Conservation (phyloP, 2,113 vertebrate genomes). For the Myotis yumanensis region DNA sequence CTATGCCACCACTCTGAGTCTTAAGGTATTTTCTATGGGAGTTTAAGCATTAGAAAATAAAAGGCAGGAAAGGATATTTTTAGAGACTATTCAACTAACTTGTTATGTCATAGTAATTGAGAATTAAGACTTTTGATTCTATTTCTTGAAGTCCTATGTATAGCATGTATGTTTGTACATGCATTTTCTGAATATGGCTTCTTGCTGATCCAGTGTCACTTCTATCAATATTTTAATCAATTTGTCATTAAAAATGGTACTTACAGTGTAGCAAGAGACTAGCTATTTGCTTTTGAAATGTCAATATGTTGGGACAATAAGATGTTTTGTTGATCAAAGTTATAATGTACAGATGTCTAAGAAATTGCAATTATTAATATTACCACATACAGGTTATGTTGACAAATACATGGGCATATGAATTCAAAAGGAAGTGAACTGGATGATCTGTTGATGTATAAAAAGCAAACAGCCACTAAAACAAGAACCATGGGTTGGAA, state of each 20-base stretch:
- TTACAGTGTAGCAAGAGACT: neutral
- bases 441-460: neutral
- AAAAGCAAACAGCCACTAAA: neutral
- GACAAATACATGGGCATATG: neutral
- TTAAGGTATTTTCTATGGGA: neutral
- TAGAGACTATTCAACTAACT: neutral
- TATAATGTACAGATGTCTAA: neutral
- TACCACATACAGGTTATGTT: neutral
- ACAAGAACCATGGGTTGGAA: neutral
- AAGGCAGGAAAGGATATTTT: slow-evolving; percentile 11
- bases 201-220: neutral
- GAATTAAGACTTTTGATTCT: slow-evolving; percentile 14
- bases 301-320: slow-evolving; percentile 25
- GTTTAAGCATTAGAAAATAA: slow-evolving; percentile 16
- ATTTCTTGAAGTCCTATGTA: neutral
- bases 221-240: slow-evolving; percentile 38
- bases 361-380: neutral
- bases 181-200: neutral
- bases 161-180: neutral
- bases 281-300: slow-evolving; percentile 36
- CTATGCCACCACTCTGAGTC: neutral
- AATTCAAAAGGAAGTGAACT: slow-evolving; percentile 19
- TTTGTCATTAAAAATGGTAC: slow-evolving; percentile 13
- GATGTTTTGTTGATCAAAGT: slow-evolving; percentile 38
- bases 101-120: slow-evolving; percentile 8